Base-by-base conservation (phyloP, 1,140 invertebrate genomes). In the Onthophagus taurus region DNA sequence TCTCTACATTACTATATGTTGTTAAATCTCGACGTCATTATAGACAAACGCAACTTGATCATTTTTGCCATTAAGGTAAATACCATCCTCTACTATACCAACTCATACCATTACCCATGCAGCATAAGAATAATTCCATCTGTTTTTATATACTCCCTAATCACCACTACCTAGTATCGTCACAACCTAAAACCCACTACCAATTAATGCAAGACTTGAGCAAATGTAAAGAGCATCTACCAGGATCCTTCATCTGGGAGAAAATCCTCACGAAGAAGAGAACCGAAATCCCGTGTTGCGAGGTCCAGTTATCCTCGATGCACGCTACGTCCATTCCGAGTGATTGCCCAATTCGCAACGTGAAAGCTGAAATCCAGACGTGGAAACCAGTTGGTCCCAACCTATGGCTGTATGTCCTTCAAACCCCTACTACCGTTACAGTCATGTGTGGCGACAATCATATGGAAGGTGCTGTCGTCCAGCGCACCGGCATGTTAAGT, bases 181-280 rank as follows among this genome's bases (percentile, higher is more conserved):
- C 16, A 36, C 34, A 36, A 36, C 19, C 3, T 36, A 20, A 36
- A 20, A 36, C 17, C 34, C 12, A 36, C 19, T 19, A 36, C 13
- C 23, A 17, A 17, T 36, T 36, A 20, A 36, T 36, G 34, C 34
- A 36, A 36, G 17, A 20, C 11, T 36, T 36, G 17, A 36, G 18
- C 19, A 5, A n/a, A 2, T 36, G 34, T 20, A 18, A 36, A 3
- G 18, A 20, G 12, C 12, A 36, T 19, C 8, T n/a, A 2, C 19
- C 8, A 12, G 18, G 23, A n/a, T n/a, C 19, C 18, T 19, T 20
- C 17, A 36, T 36, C 4, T 36, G 34, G 4, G 9, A 36, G 4
- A n/a, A 19, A 12, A 4, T 36, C 9, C 34, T 20, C 17, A 36
- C 34, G 34, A 17, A 36, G 19, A 36, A 36, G 20, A 6, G 33